Base-by-base conservation (phyloP, 92 coral and sea anemone genomes). In the Actinostola sp. region DNA sequence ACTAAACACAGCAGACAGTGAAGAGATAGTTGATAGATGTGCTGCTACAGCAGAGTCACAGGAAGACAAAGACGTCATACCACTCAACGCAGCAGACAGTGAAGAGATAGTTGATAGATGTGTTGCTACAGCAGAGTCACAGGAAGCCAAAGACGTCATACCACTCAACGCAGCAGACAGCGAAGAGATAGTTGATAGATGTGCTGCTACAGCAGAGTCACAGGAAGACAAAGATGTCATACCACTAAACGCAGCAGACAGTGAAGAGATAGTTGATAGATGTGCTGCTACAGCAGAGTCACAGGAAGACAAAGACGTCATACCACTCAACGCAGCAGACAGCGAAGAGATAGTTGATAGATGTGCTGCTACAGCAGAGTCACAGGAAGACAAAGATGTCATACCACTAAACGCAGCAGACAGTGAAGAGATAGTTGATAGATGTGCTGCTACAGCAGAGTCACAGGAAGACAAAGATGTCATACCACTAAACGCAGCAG, bases 321-420 rank as follows among this genome's bases (percentile, higher is more conserved):
- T 11, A 5, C 61, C 33, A 63, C 50, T 19, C 6, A 43, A 70
- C 20, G 64, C 26, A 6, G n/a, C 51, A 67, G 60, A 9, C 23
- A 20, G n/a, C 9, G 29, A 26, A 0, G 46, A 31, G 38, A 41
- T 32, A 50, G 73, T 68, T 35, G 62, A 68, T 34, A 16, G 51
- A 68, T 51, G 48, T 52, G 50, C 74, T 0, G 31, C 17, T 13
- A 68, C 74, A 17, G 74, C 19, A 33, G 74, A 68, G 11, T 2
- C 17, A n/a, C 43, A 44, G 15, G 72, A 66, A 20, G 61, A 33
- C 24, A 24, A 54, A 34, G 19, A 54, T 17, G 66, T 25, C 25
- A 28, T 43, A 43, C 17, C 49, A 29, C 7, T 50, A 6, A 50
- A 17, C 27, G 8, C 6, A 24, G 23, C 57, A 17, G 57, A 3